Evolutionary conservation across 1,140 invertebrate species (phyloP).

Genomic region (Eufriesea mexicana): DNA sequence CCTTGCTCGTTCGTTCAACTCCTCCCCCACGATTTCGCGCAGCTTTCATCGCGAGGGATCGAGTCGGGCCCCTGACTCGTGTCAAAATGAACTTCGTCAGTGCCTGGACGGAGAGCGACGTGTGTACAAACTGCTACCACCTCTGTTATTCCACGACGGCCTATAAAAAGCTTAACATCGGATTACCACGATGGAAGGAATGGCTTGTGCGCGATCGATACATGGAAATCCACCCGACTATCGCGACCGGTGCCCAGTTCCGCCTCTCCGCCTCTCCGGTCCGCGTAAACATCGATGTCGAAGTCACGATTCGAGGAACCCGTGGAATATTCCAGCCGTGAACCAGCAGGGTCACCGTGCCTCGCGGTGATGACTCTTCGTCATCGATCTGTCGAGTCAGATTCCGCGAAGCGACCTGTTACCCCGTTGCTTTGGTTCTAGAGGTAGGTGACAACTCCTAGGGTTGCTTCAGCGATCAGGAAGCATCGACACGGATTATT

Average conservation of each 20-base stretch:
- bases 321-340: constrained; percentile 27
- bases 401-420: neutral
- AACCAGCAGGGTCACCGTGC: neutral
- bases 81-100: neutral
- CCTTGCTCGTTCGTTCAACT: neutral
- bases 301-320: constrained; percentile 9
- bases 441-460: no score
- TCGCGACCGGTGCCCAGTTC: neutral
- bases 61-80: no score
- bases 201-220: constrained; percentile 27
- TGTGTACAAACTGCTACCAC: constrained; percentile 35
- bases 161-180: constrained; percentile 50
- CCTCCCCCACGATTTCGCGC: neutral
- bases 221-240: constrained; percentile 33
- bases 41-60: neutral
- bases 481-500: no score
- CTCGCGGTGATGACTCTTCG: neutral
- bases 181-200: constrained; percentile 7
- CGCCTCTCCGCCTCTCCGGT: neutral
- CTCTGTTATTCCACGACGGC: constrained; percentile 10
- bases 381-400: constrained; percentile 27
- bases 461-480: no score
- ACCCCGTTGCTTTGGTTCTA: neutral
- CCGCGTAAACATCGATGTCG: neutral
- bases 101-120: constrained; percentile 15